Conservation (phyloP, 2,888 invertebrate species). For the Drosophila borborema region DNA sequence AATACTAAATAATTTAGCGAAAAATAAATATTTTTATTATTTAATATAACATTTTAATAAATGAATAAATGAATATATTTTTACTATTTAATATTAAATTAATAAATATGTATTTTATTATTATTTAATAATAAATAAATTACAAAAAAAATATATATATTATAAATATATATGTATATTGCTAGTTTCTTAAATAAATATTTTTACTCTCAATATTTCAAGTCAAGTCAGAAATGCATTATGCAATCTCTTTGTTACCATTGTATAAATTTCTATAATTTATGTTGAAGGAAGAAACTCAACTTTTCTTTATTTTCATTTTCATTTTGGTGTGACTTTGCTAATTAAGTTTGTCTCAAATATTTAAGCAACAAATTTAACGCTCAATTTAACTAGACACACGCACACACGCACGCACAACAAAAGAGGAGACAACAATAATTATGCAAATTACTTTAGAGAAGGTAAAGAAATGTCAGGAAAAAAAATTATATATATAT, state of each 20-base stretch:
- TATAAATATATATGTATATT: too few relatives aligned
- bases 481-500: conserved; percentile 1
- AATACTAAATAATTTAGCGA: too few relatives aligned
- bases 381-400: conserved; percentile 65
- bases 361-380: conserved; percentile 67
- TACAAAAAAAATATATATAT: too few relatives aligned
- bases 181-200: too few relatives aligned
- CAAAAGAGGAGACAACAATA: conserved; percentile 52
- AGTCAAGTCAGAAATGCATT: not conserved
- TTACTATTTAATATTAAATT: too few relatives aligned
- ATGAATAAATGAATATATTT: too few relatives aligned
- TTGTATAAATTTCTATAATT: conserved; percentile 5
- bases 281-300: not conserved
- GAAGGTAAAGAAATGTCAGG: conserved; percentile 10
- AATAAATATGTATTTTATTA: too few relatives aligned
- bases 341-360: conserved; percentile 69
- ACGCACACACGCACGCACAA: conserved; percentile 18
- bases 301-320: not conserved
- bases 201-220: too few relatives aligned
- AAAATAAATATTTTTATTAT: too few relatives aligned
- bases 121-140: too few relatives aligned
- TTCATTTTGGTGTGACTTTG: conserved; percentile 12
- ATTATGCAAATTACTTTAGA: conserved; percentile 68
- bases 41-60: too few relatives aligned
- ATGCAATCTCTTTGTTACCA: not conserved